Evolutionary conservation across 2,888 invertebrate species (phyloP).

Genomic region (Andrena fulva): DNA sequence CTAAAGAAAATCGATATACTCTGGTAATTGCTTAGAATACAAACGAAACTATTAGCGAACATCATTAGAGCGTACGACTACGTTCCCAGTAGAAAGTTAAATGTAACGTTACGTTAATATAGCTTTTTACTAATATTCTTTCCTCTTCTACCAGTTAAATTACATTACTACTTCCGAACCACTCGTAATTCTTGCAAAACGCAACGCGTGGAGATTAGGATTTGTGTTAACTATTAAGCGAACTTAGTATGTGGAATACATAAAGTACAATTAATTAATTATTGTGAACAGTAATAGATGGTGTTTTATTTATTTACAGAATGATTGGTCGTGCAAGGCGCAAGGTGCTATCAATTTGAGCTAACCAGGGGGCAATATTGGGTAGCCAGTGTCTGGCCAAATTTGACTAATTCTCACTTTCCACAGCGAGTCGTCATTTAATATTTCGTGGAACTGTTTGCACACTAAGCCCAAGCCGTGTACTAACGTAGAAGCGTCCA

Average conservation of each 20-base stretch:
- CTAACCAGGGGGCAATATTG: slow-evolving; percentile 81
- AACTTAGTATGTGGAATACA: not conserved
- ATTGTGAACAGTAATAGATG: slow-evolving; percentile 38
- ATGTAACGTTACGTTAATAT: not conserved
- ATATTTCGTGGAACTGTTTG: slow-evolving; percentile 86
- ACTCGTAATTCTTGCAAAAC: not conserved
- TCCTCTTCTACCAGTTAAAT: slow-evolving; percentile 1
- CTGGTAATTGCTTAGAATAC: not conserved
- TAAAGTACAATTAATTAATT: slow-evolving; percentile 34
- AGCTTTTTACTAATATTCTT: not conserved
- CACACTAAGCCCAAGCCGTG: slow-evolving; percentile 86
- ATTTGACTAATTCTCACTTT: slow-evolving; percentile 83
- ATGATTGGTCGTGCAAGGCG: slow-evolving; percentile 70
- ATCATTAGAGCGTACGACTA: slow-evolving; percentile 11
- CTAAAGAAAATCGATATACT: slow-evolving; percentile 67
- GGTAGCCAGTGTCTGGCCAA: slow-evolving; percentile 79
- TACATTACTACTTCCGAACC: not conserved
- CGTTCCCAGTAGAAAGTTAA: slow-evolving; percentile 28
- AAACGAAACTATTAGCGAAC: not conserved
- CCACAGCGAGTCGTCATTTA: slow-evolving; percentile 87
- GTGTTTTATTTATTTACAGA: slow-evolving; percentile 76
- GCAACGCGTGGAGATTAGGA: slow-evolving; percentile 7
- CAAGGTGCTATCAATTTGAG: slow-evolving; percentile 71
- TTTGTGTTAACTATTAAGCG: slow-evolving; percentile 20
- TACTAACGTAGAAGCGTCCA: slow-evolving; percentile 87